Evolutionary conservation across 2,113 vertebrate genomes (phyloP).

Genomic region (Ia io): DNA sequence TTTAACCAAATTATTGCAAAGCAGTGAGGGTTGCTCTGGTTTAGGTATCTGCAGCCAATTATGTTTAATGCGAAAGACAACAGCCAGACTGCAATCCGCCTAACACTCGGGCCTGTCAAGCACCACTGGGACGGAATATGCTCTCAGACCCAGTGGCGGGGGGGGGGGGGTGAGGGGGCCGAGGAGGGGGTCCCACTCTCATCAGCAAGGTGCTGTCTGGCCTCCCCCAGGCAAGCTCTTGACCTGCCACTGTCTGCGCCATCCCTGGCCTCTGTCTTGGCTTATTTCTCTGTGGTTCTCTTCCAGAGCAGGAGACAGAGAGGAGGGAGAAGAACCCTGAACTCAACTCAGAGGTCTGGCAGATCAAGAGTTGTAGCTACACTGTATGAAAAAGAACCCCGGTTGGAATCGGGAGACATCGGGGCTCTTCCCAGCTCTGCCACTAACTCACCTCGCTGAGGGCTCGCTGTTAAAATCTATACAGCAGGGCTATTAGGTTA

Average conservation of each 20-base stretch:
- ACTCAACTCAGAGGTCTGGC: neutral
- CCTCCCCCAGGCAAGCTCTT: neutral
- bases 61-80: conserved; percentile 32
- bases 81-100: neutral
- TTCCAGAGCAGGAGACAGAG: neutral
- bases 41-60: conserved; percentile 35
- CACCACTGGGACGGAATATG: neutral
- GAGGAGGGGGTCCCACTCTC: neutral
- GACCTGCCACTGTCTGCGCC: neutral
- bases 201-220: neutral
- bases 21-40: neutral
- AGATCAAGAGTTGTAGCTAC: neutral
- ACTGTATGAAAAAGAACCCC: neutral
- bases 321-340: neutral
- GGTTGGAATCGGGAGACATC: neutral
- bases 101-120: neutral
- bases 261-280: neutral
- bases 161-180: accelerated
- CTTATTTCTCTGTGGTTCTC: neutral
- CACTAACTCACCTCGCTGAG: neutral
- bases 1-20: conserved; percentile 55
- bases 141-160: neutral
- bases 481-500: neutral
- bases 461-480: neutral
- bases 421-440: too few relatives aligned